Evolutionary conservation across 2,888 invertebrate species (phyloP).

Genomic region (Bombylius major): DNA sequence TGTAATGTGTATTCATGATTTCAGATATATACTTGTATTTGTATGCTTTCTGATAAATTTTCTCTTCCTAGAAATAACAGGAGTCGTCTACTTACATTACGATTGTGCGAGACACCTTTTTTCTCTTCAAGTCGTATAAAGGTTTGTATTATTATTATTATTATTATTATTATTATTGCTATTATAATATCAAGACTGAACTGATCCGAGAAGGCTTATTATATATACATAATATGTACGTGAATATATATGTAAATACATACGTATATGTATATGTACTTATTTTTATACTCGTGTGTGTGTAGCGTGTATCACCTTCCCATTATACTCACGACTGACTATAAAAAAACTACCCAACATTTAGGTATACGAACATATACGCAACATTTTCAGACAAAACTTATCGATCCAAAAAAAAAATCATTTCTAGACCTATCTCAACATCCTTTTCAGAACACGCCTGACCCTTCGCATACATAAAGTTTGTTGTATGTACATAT

Average conservation of each 20-base stretch:
- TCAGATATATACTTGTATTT: background rate
- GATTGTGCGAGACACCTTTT: background rate
- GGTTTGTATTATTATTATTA: background rate
- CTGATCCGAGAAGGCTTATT: background rate
- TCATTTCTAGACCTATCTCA: slow-evolving; percentile 13
- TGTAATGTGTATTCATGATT: too few species aligned
- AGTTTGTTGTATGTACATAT: too few species aligned
- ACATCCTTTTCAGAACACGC: slow-evolving; percentile 5
- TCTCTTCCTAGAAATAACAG: too few species aligned
- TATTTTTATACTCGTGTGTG: too few species aligned
- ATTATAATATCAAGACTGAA: background rate
- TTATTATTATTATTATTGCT: background rate
- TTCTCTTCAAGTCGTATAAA: background rate
- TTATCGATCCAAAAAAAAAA: slow-evolving; percentile 13
- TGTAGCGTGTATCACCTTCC: background rate
- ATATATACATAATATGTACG: too few species aligned
- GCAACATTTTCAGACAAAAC: slow-evolving; percentile 13
- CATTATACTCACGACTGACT: background rate
- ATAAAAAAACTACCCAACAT: too few species aligned
- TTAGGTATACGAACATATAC: background rate
- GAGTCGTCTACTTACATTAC: too few species aligned
- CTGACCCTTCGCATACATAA: background rate
- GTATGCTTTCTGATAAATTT: too few species aligned
- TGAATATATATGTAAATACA: too few species aligned
- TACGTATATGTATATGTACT: too few species aligned